Conservation (phyloP, 2,888 invertebrate genomes). For the Tachina fera region DNA sequence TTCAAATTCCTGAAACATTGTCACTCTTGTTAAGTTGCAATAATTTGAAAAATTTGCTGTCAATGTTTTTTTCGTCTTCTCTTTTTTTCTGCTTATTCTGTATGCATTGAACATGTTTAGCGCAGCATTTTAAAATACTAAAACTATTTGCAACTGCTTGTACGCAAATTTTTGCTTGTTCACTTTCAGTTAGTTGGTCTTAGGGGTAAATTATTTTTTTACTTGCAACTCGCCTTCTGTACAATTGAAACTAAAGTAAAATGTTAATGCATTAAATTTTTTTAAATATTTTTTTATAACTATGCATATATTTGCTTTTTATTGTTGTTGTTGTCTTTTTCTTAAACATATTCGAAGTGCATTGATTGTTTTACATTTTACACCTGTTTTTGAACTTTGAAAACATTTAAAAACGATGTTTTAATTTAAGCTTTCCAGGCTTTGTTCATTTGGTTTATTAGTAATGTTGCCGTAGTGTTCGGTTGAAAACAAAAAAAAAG, state of each 20-base stretch:
- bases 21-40: slow-evolving; percentile 51
- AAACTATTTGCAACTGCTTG: slow-evolving; percentile 71
- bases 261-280: slow-evolving; percentile 59
- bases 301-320: not conserved
- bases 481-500: not conserved
- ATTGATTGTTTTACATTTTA: slow-evolving; percentile 67
- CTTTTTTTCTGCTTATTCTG: not conserved
- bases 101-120: slow-evolving; percentile 17
- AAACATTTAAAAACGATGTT: slow-evolving; percentile 47
- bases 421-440: slow-evolving; percentile 19
- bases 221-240: not conserved
- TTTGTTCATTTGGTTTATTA: not conserved
- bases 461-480: not conserved
- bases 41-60: slow-evolving; percentile 62
- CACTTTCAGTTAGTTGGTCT: slow-evolving; percentile 4
- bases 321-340: not conserved
- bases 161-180: slow-evolving; percentile 67
- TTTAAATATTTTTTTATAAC: slow-evolving; percentile 14
- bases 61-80: slow-evolving; percentile 33
- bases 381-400: slow-evolving; percentile 60
- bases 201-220: not conserved
- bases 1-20: slow-evolving; percentile 52
- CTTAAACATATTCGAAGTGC: slow-evolving; percentile 55
- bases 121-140: slow-evolving; percentile 26
- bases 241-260: slow-evolving; percentile 66